These are phyloP conservation scores for Caenorhabditis uteleia DNA, from an alignment of 2,888 invertebrate genomes.

Conservation along the genomic window DNA sequence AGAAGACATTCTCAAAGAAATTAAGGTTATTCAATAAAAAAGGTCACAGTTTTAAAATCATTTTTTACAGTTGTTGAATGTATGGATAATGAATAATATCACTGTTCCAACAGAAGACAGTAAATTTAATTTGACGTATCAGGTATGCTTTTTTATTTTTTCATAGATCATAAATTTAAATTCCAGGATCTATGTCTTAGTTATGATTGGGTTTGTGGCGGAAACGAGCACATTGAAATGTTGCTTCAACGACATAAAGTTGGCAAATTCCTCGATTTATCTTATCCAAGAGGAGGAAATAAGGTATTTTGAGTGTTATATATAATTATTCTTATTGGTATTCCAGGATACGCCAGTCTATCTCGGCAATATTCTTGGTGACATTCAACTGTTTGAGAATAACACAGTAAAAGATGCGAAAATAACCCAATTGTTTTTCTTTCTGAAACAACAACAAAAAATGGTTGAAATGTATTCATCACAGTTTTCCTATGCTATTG, in stretches of 20 bases:
- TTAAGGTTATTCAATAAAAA: constrained; percentile 10
- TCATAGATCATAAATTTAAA: not conserved
- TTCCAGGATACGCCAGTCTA: constrained; percentile 67
- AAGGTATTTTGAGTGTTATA: constrained; percentile 42
- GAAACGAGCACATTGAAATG: constrained; percentile 67
- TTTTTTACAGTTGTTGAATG: constrained; percentile 55
- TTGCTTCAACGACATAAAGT: constrained; percentile 58
- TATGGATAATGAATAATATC: constrained; percentile 63
- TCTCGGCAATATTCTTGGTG: constrained; percentile 65
- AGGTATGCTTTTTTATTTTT: constrained; percentile 38
- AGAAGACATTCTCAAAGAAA: constrained; percentile 60
- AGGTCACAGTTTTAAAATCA: not conserved
- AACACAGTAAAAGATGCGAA: constrained; percentile 59
- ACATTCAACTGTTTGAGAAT: constrained; percentile 58
- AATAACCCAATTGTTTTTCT: constrained; percentile 66
- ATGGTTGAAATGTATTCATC: constrained; percentile 61
- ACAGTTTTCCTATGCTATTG: constrained; percentile 59
- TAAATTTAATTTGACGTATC: constrained; percentile 64
- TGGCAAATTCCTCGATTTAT: constrained; percentile 61
- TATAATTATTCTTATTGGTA: no score
- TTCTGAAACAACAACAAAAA: constrained; percentile 65
- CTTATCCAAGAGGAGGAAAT: constrained; percentile 65
- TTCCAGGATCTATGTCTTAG: constrained; percentile 53
- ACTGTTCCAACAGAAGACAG: constrained; percentile 59
- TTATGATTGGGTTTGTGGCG: constrained; percentile 63